These are phyloP conservation scores for Drosophila chauvacae DNA, from an alignment of 1,140 invertebrate species.

Conservation along the genomic window DNA sequence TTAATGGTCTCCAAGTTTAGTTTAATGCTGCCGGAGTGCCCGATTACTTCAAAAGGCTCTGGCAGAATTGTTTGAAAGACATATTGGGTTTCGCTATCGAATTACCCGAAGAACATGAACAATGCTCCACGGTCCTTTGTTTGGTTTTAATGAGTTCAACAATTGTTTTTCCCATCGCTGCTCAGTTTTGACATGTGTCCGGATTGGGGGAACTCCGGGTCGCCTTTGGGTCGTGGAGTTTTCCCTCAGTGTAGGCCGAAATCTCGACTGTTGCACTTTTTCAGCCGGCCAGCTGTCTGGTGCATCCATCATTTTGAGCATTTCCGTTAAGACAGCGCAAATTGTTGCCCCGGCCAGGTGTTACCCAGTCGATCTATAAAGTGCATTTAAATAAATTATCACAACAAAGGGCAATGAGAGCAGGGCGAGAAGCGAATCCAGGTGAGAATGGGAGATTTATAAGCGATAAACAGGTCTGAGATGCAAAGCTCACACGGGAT, in stretches of 20 bases:
- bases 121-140: conserved; percentile 59
- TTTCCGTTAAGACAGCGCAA: conserved; percentile 49
- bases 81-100: conserved; percentile 74
- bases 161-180: conserved; percentile 49
- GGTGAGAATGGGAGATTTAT: conserved; percentile 44
- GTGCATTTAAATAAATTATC: conserved; percentile 76
- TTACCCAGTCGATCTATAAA: conserved; percentile 58
- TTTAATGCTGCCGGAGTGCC: conserved; percentile 43
- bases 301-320: conserved; percentile 46
- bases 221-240: neutral
- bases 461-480: conserved; percentile 44
- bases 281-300: conserved; percentile 42
- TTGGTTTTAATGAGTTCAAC: conserved; percentile 68
- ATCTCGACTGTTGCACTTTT: conserved; percentile 27
- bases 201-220: neutral
- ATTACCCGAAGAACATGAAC: conserved; percentile 51
- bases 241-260: conserved; percentile 33
- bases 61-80: conserved; percentile 53
- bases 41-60: conserved; percentile 67
- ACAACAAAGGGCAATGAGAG: conserved; percentile 45
- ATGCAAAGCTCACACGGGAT: conserved; percentile 15
- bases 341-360: conserved; percentile 66
- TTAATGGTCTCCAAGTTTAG: conserved; percentile 50
- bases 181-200: conserved; percentile 70
- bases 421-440: conserved; percentile 6